phyloP scores from a whole-genome alignment of 2,888 invertebrate genomes.

The Tridacna gigas region DNA sequence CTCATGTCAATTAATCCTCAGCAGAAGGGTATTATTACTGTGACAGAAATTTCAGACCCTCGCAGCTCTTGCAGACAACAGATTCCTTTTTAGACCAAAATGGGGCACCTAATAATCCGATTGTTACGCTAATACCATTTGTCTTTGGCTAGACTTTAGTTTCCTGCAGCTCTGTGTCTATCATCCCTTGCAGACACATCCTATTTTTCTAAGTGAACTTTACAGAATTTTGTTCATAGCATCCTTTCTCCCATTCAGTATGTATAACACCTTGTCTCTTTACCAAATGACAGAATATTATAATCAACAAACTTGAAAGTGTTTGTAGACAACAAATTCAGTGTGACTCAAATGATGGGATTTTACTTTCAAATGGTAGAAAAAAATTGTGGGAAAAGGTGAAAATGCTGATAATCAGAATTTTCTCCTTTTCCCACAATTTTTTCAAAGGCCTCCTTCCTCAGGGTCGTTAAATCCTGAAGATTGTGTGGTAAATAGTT shows the following conservation, averaged over 20 bases:
- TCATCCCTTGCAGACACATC: not conserved
- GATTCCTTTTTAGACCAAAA: conserved; percentile 22
- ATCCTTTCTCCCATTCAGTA: too few species aligned
- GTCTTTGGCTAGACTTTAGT: conserved; percentile 20
- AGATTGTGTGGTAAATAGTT: too few species aligned
- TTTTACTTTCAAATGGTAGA: not conserved
- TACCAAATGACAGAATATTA: too few species aligned
- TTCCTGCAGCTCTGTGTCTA: conserved; percentile 8
- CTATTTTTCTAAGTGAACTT: not conserved
- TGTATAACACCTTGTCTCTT: too few species aligned
- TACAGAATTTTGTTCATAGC: not conserved
- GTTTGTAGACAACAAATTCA: not conserved
- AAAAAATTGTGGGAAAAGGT: not conserved
- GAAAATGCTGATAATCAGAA: not conserved
- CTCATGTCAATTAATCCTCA: not conserved
- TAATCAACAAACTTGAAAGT: not conserved
- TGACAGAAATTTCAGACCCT: not conserved
- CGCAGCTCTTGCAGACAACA: conserved; percentile 17
- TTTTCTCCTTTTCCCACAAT: not conserved
- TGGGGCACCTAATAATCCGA: conserved; percentile 22
- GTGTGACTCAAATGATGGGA: not conserved
- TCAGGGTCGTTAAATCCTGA: too few species aligned
- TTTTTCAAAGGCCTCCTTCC: not conserved
- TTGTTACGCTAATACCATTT: conserved; percentile 14
- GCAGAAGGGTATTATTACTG: not conserved